These are phyloP conservation scores for Grus americana DNA, from an alignment of 2,113 vertebrate species.

Conservation along the genomic window DNA sequence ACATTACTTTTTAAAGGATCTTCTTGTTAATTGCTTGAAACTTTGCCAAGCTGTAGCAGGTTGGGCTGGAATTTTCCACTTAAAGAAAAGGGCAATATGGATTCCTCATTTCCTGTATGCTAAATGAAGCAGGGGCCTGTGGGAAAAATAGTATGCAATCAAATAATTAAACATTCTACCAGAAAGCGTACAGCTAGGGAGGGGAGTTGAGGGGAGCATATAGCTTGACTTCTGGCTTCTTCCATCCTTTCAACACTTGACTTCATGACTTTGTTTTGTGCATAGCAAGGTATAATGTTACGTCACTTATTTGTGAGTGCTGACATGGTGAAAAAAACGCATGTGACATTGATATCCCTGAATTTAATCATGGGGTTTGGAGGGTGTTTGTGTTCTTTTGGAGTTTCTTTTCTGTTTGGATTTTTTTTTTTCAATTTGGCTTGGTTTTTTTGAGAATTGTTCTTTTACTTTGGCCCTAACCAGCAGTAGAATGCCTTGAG, in stretches of 20 bases:
- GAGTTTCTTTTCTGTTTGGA: background rate
- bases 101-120: slow-evolving; percentile 6
- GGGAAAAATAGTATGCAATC: background rate
- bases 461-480: background rate
- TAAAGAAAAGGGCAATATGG: background rate
- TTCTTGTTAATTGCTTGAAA: slow-evolving; percentile 10
- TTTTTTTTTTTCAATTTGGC: background rate
- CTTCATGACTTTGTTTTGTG: background rate
- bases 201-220: background rate
- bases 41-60: background rate
- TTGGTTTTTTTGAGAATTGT: background rate
- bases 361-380: background rate
- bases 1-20: background rate
- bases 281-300: background rate
- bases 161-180: background rate
- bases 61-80: slow-evolving; percentile 3
- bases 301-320: background rate
- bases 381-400: background rate
- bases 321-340: background rate
- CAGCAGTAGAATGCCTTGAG: background rate
- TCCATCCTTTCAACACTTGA: background rate
- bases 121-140: background rate
- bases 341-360: background rate
- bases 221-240: background rate
- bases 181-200: background rate